Conservation (phyloP, 1,140 invertebrate genomes). For the Drosophila bocqueti region DNA sequence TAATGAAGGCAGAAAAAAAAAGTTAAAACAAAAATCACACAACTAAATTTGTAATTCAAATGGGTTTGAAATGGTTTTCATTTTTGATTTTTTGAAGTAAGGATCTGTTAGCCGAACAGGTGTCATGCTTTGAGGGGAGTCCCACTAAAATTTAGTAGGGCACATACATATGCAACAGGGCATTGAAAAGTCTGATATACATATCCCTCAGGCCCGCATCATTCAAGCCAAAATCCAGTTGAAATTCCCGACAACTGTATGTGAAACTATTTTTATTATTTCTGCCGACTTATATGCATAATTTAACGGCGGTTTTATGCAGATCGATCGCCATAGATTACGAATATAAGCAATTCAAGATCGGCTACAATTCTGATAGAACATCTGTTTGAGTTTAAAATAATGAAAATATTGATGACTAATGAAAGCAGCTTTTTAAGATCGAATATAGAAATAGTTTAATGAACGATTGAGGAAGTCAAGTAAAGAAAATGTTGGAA, state of each 20-base stretch:
- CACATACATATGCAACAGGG: slow-evolving; percentile 8
- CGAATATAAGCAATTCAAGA: not conserved
- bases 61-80: not conserved
- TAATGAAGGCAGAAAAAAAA: slow-evolving; percentile 20
- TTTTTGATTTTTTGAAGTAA: slow-evolving; percentile 6
- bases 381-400: not conserved
- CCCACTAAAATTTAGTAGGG: slow-evolving; percentile 2
- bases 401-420: not conserved
- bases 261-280: slow-evolving; percentile 47
- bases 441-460: no score
- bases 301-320: slow-evolving; percentile 35
- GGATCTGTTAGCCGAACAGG: slow-evolving; percentile 3
- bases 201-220: not conserved
- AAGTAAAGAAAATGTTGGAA: no score
- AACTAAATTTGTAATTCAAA: slow-evolving; percentile 23
- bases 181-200: slow-evolving; percentile 8
- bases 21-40: slow-evolving; percentile 11
- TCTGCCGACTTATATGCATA: slow-evolving; percentile 30
- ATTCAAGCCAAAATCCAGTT: not conserved
- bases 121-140: slow-evolving; percentile 7
- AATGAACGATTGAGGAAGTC: no score
- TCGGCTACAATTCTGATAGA: no score
- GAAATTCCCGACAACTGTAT: not conserved
- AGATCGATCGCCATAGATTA: not conserved
- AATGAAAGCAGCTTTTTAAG: not conserved